A percentile compares a stretch with the other conserved stretches of the same genome.
Conservation (phyloP, 2,113 vertebrate genomes). For the Mionectes macconnelli region DNA sequence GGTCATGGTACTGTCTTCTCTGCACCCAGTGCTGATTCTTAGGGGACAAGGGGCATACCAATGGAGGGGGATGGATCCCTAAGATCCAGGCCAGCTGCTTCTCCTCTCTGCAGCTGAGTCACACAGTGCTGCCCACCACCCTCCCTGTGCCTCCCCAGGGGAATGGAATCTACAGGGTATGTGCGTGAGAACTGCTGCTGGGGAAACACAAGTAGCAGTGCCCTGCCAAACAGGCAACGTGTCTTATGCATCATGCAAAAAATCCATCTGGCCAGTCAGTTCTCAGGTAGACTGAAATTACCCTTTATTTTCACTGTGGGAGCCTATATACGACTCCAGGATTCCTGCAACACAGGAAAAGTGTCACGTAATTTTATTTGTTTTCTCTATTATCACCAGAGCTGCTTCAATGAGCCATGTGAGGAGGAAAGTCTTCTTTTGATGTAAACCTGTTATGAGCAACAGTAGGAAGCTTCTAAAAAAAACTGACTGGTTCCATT, state of each 20-base stretch:
- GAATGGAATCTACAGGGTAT: neutral
- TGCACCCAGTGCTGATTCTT: neutral
- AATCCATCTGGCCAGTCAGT: neutral
- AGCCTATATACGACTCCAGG: neutral
- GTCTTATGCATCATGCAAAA: neutral
- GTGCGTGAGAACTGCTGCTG: neutral
- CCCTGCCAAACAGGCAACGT: neutral
- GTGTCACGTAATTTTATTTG: neutral
- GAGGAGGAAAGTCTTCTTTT: neutral
- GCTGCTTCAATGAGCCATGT: neutral
- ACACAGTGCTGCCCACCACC: fast-evolving
- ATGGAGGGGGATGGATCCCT: neutral
- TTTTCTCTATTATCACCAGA: neutral
- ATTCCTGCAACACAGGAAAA: neutral
- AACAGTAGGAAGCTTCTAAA: neutral
- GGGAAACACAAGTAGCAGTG: neutral
- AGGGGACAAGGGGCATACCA: neutral
- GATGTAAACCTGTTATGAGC: neutral
- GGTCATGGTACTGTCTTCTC: neutral
- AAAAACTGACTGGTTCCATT: neutral
- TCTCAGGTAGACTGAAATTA: neutral
- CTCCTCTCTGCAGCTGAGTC: neutral
- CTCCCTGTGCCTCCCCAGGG: neutral
- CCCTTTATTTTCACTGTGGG: neutral
- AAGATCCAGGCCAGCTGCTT: fast-evolving